Percentiles rank a stretch among this genome's conserved stretches.
Evolutionary conservation across 2,113 vertebrate species (phyloP).

Genomic region (Pelecanoides urinatrix): DNA sequence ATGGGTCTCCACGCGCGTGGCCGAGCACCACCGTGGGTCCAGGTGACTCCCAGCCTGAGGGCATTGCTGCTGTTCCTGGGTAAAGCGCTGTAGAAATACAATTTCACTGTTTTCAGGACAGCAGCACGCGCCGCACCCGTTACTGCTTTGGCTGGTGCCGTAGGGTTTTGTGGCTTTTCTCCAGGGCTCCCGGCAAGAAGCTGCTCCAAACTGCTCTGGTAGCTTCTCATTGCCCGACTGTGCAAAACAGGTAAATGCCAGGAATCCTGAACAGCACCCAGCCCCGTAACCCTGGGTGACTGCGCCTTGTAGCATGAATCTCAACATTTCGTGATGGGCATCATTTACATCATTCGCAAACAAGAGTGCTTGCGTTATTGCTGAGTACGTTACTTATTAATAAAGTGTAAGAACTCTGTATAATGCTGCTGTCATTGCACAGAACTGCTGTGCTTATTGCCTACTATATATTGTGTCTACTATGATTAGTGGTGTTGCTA

Average conservation of each 20-base stretch:
- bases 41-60: neutral
- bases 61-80: neutral
- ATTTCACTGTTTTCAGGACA: neutral
- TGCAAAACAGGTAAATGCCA: neutral
- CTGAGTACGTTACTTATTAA: neutral
- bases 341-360: neutral
- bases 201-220: neutral
- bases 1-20: accelerated
- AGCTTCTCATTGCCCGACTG: neutral
- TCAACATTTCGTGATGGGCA: accelerated
- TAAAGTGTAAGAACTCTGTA: neutral
- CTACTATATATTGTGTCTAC: accelerated
- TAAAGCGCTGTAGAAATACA: neutral
- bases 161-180: neutral
- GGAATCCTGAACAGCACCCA: neutral
- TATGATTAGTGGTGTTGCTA: neutral
- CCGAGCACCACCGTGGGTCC: neutral
- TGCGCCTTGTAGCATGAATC: neutral
- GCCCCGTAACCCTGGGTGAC: neutral
- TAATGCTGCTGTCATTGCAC: neutral
- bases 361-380: neutral
- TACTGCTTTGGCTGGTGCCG: neutral
- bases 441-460: neutral
- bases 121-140: neutral
- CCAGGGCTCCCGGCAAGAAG: neutral